Conservation (phyloP, 2,797 vertebrate species). For the Allobates femoralis region DNA sequence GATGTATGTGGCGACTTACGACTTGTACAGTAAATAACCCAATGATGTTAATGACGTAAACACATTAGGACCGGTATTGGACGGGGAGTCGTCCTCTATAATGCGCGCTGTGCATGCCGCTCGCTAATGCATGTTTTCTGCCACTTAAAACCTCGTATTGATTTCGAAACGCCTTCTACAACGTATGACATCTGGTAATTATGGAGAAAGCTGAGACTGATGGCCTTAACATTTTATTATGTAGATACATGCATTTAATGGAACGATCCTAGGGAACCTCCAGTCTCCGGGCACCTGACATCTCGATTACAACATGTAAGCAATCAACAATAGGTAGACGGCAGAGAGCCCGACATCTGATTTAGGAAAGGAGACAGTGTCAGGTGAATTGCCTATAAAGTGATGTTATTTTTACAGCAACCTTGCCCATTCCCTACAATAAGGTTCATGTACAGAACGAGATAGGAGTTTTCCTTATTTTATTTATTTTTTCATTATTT, state of each 20-base stretch:
- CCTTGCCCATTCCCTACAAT: slow-evolving; percentile 61
- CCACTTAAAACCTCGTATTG: slow-evolving; percentile 41
- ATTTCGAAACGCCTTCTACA: slow-evolving; percentile 41
- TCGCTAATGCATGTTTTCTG: slow-evolving; percentile 12
- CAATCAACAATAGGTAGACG: slow-evolving; percentile 19
- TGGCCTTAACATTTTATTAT: slow-evolving; percentile 34
- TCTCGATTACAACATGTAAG: slow-evolving; percentile 37
- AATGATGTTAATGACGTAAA: slow-evolving; percentile 8
- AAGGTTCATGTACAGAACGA: slow-evolving; percentile 62
- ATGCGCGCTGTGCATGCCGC: neutral
- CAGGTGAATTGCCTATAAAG: slow-evolving; percentile 65
- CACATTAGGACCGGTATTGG: slow-evolving; percentile 27
- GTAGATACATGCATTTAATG: slow-evolving; percentile 6
- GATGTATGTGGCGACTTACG: neutral
- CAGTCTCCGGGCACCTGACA: slow-evolving; percentile 52
- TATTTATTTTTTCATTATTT: slow-evolving; percentile 13
- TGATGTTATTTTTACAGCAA: slow-evolving; percentile 49
- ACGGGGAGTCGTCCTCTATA: slow-evolving; percentile 10
- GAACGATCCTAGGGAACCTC: neutral
- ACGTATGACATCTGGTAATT: slow-evolving; percentile 43
- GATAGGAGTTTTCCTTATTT: slow-evolving; percentile 59
- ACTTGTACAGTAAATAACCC: neutral
- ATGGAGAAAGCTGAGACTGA: neutral
- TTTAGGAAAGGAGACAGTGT: slow-evolving; percentile 46
- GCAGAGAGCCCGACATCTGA: slow-evolving; percentile 58